phyloP scores from a whole-genome alignment of 2,797 vertebrate species.

The Rhinogobio ventralis region DNA sequence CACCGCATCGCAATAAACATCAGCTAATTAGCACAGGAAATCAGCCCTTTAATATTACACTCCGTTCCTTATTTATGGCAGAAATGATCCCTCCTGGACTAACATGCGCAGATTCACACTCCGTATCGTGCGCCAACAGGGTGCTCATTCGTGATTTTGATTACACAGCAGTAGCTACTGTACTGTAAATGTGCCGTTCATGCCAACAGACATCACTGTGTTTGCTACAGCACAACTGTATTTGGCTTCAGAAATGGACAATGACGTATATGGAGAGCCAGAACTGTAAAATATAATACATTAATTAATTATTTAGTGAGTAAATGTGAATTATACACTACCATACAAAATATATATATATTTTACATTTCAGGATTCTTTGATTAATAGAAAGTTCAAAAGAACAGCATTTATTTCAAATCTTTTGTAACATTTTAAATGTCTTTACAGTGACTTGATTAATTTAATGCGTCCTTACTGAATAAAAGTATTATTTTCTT shows the following conservation, averaged over 20 bases:
- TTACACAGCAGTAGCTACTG: slow-evolving; percentile 5
- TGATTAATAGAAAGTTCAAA: neutral
- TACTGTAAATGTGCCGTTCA: neutral
- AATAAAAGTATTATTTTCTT: neutral
- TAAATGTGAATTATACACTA: neutral
- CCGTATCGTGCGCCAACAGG: neutral
- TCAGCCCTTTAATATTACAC: slow-evolving; percentile 44
- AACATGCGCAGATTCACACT: slow-evolving; percentile 3
- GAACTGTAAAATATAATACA: neutral
- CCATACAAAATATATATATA: neutral
- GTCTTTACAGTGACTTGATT: neutral
- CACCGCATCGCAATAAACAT: slow-evolving; percentile 31
- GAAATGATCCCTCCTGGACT: slow-evolving; percentile 35
- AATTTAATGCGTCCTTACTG: neutral
- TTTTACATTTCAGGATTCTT: neutral
- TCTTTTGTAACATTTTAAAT: neutral
- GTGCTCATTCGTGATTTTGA: neutral
- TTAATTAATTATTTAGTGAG: neutral
- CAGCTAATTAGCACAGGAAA: slow-evolving; percentile 32
- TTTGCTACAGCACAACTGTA: neutral
- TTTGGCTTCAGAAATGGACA: neutral
- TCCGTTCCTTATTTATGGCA: slow-evolving; percentile 31
- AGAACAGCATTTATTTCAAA: neutral
- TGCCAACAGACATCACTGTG: neutral
- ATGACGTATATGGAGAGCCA: too few species aligned